Conservation (phyloP, 2,888 invertebrate species). For the Cataglyphis altisquamis region DNA sequence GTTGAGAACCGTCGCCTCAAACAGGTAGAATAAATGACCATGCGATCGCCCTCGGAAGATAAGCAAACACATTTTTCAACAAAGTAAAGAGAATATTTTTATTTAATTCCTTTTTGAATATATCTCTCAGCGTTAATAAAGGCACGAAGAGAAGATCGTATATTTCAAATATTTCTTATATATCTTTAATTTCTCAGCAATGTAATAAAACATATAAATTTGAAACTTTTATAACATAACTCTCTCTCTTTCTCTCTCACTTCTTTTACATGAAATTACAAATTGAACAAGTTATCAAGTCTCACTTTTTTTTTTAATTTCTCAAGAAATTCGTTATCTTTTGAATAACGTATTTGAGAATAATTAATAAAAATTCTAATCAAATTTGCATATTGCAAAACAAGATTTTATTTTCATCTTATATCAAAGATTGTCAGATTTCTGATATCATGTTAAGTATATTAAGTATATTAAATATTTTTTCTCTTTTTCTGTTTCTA, state of each 20-base stretch:
- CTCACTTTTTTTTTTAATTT: not conserved
- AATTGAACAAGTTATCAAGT: not conserved
- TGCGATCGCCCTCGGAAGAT: conserved; percentile 45
- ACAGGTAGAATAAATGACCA: conserved; percentile 47
- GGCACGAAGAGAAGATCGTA: not conserved
- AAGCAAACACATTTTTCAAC: conserved; percentile 49
- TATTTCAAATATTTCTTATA: not conserved
- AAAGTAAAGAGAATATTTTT: conserved; percentile 36
- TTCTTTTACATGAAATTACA: not conserved
- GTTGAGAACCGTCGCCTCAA: conserved; percentile 47
- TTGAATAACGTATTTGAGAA: not conserved
- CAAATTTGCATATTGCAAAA: not conserved
- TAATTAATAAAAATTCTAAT: not conserved
- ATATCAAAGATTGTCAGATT: not conserved
- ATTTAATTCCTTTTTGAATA: conserved; percentile 40
- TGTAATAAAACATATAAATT: conserved; percentile 6
- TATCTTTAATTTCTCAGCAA: conserved; percentile 8
- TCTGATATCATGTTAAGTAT: not conserved
- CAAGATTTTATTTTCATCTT: not conserved
- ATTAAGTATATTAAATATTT: not conserved
- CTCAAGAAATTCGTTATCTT: not conserved
- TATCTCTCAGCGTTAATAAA: conserved; percentile 38
- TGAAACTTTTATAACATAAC: not conserved
- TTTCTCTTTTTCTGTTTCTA: not conserved
- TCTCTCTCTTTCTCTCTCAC: not conserved